Evolutionary conservation across 2,888 invertebrate species (phyloP), one percentile per base, ranked within the genome.

Genomic region (Andrena dorsata): DNA sequence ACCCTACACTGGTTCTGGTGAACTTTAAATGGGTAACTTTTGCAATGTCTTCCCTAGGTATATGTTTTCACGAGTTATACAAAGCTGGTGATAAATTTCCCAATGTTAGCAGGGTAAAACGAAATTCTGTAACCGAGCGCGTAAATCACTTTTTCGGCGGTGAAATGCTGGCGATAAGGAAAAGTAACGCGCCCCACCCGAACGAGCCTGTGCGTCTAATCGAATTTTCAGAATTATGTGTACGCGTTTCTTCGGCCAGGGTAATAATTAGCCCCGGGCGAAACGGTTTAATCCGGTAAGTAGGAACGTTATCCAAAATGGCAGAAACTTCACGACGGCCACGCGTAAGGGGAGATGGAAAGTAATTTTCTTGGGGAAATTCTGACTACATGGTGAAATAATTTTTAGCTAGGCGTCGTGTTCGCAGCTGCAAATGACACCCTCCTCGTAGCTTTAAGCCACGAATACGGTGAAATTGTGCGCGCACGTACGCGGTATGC

Each of bases 391-490:
- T 5, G 35, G 64, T 64, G 53, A 51, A 80, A 73, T 78, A 73
- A 58, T 69, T 60, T 79, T 78, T 72, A 63, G 7, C 58, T 2
- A 1, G 10, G 30, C 23, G 30, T 20, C 53, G 35, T 23, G 56
- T 35, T 70, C 51, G 5, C 41, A 56, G 30, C 51, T 79, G 58
- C 26, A 47, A 69, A 64, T n/a, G 69, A 47, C 73, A 73, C 2
- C 60, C 20, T 63, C 47, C n/a, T 23, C 32, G 23, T 23, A 13
- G 2, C 32, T 68, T 10, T 23, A 20, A 60, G 28, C 26, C 47
- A 13, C 4, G 13, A 26, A 3, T 32, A 49, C 47, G 58, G 28
- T 32, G 2, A n/a, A 60, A 72, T 63, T 68, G 20, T 28, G 10
- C 26, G 41, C 20, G 7, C 51, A 13, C 26, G 23, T 26, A 23